These are phyloP conservation scores for Brachyrhaphis roseni DNA, from an alignment of 2,797 vertebrate genomes.

Conservation along the genomic window DNA sequence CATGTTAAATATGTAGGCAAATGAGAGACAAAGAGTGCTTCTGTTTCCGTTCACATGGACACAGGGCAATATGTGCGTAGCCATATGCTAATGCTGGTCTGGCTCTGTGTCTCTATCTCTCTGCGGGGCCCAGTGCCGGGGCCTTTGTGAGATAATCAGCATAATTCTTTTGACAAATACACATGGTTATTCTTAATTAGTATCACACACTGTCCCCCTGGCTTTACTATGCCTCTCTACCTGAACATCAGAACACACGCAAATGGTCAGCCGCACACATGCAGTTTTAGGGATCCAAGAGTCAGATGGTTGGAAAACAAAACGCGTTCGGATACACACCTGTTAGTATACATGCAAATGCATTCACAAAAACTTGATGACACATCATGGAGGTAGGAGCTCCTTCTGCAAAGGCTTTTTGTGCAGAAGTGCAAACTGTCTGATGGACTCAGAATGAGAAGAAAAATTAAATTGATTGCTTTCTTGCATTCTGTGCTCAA, in stretches of 20 bases:
- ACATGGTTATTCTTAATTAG: slow-evolving; percentile 92
- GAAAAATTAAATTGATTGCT: slow-evolving; percentile 75
- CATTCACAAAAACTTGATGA: slow-evolving; percentile 11
- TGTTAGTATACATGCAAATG: slow-evolving; percentile 40
- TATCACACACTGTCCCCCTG: slow-evolving; percentile 83
- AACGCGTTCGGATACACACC: slow-evolving; percentile 39
- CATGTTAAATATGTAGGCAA: slow-evolving; percentile 42
- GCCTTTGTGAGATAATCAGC: slow-evolving; percentile 84
- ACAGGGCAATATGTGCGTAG: slow-evolving; percentile 35
- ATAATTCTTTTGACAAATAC: slow-evolving; percentile 90
- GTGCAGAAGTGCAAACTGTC: slow-evolving; percentile 30
- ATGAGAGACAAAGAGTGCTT: slow-evolving; percentile 22
- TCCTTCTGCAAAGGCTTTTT: slow-evolving; percentile 20
- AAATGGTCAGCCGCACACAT: slow-evolving; percentile 41
- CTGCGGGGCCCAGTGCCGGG: slow-evolving; percentile 79
- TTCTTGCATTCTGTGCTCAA: slow-evolving; percentile 59
- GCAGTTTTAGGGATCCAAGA: slow-evolving; percentile 45
- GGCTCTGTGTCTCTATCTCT: slow-evolving; percentile 73
- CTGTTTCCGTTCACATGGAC: slow-evolving; percentile 21
- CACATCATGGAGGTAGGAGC: slow-evolving; percentile 3
- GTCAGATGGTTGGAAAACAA: slow-evolving; percentile 29
- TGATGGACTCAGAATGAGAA: slow-evolving; percentile 53
- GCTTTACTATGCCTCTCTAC: slow-evolving; percentile 79
- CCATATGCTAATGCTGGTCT: slow-evolving; percentile 83
- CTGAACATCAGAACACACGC: slow-evolving; percentile 77